A percentile compares a stretch with the other conserved stretches of the same genome.
Evolutionary conservation across 2,113 vertebrate genomes (phyloP).

Genomic region (Jacana jacana): DNA sequence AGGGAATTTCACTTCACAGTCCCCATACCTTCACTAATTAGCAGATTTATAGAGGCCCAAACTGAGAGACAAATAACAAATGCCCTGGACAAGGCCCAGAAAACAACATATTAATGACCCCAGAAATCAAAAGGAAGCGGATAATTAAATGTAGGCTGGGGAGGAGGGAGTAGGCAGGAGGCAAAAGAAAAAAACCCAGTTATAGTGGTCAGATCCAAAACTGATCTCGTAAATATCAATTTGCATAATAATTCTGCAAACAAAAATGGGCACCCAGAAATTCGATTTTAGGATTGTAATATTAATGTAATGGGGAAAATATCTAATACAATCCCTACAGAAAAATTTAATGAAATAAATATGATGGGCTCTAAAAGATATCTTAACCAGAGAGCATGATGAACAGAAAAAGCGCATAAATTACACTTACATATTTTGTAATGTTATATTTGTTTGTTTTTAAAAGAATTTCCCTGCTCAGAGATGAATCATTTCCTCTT

Average conservation of each 20-base stretch:
- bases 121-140: conserved; percentile 36
- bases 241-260: conserved; percentile 67
- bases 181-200: not conserved
- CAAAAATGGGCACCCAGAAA: conserved; percentile 62
- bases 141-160: conserved; percentile 45
- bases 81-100: not conserved
- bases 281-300: conserved; percentile 67
- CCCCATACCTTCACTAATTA: not conserved
- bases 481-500: conserved; percentile 9
- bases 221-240: conserved; percentile 57
- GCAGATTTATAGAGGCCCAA: not conserved
- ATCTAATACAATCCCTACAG: conserved; percentile 69
- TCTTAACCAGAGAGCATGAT: conserved; percentile 61
- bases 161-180: not conserved
- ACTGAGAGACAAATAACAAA: not conserved
- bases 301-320: conserved; percentile 72
- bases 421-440: conserved; percentile 60
- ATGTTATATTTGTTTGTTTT: too few relatives aligned
- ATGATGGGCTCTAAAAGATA: conserved; percentile 66
- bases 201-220: conserved; percentile 22
- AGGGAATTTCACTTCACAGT: not conserved
- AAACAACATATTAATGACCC: not conserved
- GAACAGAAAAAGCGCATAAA: conserved; percentile 66
- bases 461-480: conserved; percentile 56
- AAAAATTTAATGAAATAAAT: conserved; percentile 77